These are phyloP conservation scores for Thecophora atra DNA, from an alignment of 2,888 invertebrate genomes.

Conservation along the genomic window DNA sequence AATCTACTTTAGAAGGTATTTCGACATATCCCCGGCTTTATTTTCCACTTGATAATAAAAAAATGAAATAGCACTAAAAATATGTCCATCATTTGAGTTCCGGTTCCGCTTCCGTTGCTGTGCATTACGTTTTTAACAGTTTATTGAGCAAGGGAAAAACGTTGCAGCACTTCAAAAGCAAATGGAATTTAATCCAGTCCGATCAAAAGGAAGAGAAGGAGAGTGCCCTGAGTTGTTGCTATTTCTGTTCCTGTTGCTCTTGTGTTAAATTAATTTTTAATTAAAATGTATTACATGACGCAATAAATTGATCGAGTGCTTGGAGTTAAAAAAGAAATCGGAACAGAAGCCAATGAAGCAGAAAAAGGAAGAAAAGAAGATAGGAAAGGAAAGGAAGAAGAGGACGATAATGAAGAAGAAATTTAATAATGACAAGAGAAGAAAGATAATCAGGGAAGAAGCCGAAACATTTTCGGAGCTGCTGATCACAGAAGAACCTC, in stretches of 20 bases:
- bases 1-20: no score
- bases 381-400: no score
- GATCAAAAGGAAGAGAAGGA: background rate
- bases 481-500: no score
- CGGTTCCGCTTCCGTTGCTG: conserved; percentile 6
- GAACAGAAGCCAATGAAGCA: background rate
- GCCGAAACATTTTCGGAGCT: no score
- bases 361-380: no score
- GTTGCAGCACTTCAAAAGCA: background rate
- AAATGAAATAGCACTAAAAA: background rate
- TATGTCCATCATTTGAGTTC: background rate
- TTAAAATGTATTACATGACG: conserved; percentile 29
- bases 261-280: conserved; percentile 25
- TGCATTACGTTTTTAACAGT: background rate
- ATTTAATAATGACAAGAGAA: no score
- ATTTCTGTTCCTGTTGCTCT: background rate
- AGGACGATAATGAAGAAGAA: no score
- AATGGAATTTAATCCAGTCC: background rate
- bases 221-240: background rate
- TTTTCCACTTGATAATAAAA: no score
- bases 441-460: no score
- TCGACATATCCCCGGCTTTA: no score
- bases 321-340: background rate
- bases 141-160: background rate
- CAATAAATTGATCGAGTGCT: conserved; percentile 26